Base-by-base conservation (phyloP, 2,113 vertebrate genomes). In the Arizona elegans region DNA sequence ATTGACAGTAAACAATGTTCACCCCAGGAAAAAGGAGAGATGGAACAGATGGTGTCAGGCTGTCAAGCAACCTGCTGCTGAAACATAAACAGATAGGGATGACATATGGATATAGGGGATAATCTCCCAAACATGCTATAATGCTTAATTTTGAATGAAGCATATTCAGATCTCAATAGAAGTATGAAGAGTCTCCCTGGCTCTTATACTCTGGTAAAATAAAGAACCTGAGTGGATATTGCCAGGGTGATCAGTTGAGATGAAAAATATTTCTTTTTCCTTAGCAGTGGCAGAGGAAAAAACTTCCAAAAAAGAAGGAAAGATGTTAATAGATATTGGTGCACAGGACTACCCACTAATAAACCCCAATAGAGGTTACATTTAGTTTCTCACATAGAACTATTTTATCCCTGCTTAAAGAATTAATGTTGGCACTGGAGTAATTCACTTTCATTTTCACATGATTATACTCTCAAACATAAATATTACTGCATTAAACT, bases 21-120 rank as follows among this genome's bases (percentile, higher is more conserved):
- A 95, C 96, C 93, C 95, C 96, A 96, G 95, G 95, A 97, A 96
- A 54, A 55, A 54, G 95, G 95, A 96, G 96, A 96, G 95, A 96
- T 95, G 0, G 94, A 96, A 94, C 97, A 96, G 96, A 97, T 97
- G 96, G 97, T 95, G 96, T 92, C 94, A 1, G 86, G 96, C 96
- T 96, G 96, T 96, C 0, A 0, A 96, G 94, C 96, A 97, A 6
- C 94, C 94, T 96, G 96, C 95, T 95, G 54, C 93, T 19, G 90
- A 1, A 54, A 85, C 0, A 50, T 92, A 87, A 95, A 81, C 96
- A 94, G 95, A 65, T 94, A 95, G 95, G 90, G 88, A 89, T 33
- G 87, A 58, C 91, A 56, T 95, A 89, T 10, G 94, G 94, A 87
- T 92, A 8, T 53, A 2, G 90, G 19, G 89, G 75, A 88, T 89